These are phyloP conservation scores for Lates calcarifer DNA, from an alignment of 2,113 vertebrate genomes.

Conservation along the genomic window DNA sequence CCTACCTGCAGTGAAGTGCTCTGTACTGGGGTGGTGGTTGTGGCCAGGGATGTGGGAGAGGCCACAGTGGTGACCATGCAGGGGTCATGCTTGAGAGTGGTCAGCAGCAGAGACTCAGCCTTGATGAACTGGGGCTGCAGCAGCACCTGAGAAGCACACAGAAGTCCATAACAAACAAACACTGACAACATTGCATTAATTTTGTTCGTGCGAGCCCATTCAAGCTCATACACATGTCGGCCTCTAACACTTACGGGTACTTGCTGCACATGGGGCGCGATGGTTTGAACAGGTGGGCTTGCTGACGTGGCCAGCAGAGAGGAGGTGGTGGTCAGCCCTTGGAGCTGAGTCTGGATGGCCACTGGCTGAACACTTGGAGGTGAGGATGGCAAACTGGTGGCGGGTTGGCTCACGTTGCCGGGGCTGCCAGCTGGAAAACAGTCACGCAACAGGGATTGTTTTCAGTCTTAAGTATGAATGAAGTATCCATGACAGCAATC, in stretches of 20 bases:
- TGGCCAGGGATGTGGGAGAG: conserved; percentile 85
- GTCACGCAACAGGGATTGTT: not conserved
- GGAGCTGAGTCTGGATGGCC: conserved; percentile 84
- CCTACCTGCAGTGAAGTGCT: conserved; percentile 89
- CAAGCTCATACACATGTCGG: not conserved
- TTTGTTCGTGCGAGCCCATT: not conserved
- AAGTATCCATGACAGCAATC: not conserved
- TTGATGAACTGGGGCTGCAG: conserved; percentile 99
- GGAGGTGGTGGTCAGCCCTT: conserved; percentile 82
- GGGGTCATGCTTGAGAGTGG: conserved; percentile 90
- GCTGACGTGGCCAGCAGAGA: conserved; percentile 82
- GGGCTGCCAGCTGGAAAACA: conserved; percentile 81
- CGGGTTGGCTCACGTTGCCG: conserved; percentile 68
- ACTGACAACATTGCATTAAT: not conserved
- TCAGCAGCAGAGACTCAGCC: conserved; percentile 93
- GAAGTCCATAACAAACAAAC: not conserved
- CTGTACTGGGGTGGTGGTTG: conserved; percentile 82
- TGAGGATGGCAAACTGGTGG: conserved; percentile 77
- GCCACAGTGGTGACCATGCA: conserved; percentile 85
- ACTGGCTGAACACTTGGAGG: conserved; percentile 81
- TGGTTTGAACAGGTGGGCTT: conserved; percentile 75
- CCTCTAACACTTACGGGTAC: conserved; percentile 88
- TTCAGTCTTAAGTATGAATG: not conserved
- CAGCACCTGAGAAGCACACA: conserved; percentile 86
- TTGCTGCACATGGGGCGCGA: conserved; percentile 89